Evolutionary conservation across 2,113 vertebrate species (phyloP), one percentile per base, ranked within the genome.

Genomic region (Rhineura floridana): DNA sequence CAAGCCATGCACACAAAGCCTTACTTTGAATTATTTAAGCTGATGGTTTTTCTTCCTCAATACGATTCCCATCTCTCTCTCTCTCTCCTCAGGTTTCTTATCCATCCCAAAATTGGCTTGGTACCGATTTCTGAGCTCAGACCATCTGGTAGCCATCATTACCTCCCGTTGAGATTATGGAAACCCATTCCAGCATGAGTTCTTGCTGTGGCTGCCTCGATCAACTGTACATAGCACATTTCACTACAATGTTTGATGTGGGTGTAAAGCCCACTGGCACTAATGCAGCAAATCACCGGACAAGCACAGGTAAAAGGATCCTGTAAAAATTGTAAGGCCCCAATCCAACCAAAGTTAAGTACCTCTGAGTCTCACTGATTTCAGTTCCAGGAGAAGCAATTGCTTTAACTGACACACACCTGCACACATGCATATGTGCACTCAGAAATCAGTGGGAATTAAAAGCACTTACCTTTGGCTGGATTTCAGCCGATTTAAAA

Each of bases 21-120:
- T 33, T 81, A 17, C 23, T 21, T 39, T 33, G 33, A 63, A 86
- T 63, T 59, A 62, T 72, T 82, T n/a, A 7, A 28, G 0, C 0
- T 23, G 30, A 62, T 87, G 89, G 70, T 42, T 73, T 77, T 42
- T 7, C 39, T 44, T 10, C 30, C 50, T 33, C 0, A 0, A 10
- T 65, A 72, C 30, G 4, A 84, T 90, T 90, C 79, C 23, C 39
- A 7, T 84, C 76, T 87, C 55, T 85, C 67, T 83, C 33, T 44
- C 78, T 82, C 84, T 86, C 65, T 55, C 52, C 59, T 36, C 69
- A 86, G 84, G n/a, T 86, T 90, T 81, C 78, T 88, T 69, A 0
- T 52, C 39, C 83, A 59, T 44, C 2, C 13, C 44, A 39, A 75
- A 0, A 1, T 76, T 2, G 48, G 42, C 52, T 46, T 90, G 36